Conservation (phyloP, 2,888 invertebrate species). For the Tetramorium bicarinatum region DNA sequence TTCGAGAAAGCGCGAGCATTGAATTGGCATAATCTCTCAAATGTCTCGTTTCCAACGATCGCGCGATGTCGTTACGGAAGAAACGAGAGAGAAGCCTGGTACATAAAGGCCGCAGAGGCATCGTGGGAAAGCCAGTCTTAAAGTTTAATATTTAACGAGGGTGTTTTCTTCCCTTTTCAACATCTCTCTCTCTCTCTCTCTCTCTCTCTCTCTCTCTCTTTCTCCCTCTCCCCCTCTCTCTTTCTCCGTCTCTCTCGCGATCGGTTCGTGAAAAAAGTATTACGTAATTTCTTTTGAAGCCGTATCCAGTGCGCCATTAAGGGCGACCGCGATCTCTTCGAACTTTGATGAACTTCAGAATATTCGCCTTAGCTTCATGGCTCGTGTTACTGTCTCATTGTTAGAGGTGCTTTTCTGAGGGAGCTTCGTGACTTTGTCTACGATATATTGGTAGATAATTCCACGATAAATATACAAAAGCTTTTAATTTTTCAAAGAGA, state of each 20-base stretch:
- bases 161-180: slow-evolving; percentile 33
- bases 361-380: slow-evolving; percentile 70
- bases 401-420: slow-evolving; percentile 34
- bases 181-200: slow-evolving; percentile 42
- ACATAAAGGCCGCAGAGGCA: slow-evolving; percentile 61
- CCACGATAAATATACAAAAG: slow-evolving; percentile 5
- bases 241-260: slow-evolving; percentile 49
- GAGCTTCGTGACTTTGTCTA: neutral
- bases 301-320: slow-evolving; percentile 84
- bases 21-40: slow-evolving; percentile 85
- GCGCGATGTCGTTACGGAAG: slow-evolving; percentile 79
- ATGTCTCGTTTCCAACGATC: slow-evolving; percentile 84
- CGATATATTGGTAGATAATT: slow-evolving; percentile 42
- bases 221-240: too few species aligned
- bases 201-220: slow-evolving; percentile 49
- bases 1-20: slow-evolving; percentile 54
- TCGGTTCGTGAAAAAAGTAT: slow-evolving; percentile 77
- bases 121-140: slow-evolving; percentile 75
- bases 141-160: slow-evolving; percentile 85
- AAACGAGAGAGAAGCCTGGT: slow-evolving; percentile 55
- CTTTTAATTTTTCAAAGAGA: slow-evolving; percentile 12
- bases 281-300: slow-evolving; percentile 85
- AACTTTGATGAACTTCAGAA: slow-evolving; percentile 81
- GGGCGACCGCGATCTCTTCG: slow-evolving; percentile 72
- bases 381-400: slow-evolving; percentile 75